Evolutionary conservation across 2,797 vertebrate species (phyloP).

Genomic region (Acridotheres tristis): DNA sequence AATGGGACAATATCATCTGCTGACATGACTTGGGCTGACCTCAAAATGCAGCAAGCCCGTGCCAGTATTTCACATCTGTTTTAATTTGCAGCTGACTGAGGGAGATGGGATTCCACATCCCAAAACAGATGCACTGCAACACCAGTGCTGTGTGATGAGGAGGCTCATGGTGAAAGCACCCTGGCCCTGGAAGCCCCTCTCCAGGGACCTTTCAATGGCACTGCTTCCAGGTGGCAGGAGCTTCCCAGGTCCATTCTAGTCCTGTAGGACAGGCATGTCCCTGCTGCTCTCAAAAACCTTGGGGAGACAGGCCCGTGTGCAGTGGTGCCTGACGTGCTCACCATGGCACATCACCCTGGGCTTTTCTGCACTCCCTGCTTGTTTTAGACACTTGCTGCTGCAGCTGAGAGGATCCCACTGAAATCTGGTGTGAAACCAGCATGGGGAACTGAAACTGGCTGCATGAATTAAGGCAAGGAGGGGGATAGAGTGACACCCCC

Average conservation of each 20-base stretch:
- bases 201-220: neutral
- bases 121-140: neutral
- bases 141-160: neutral
- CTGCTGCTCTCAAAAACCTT: neutral
- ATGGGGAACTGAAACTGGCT: conserved; percentile 32
- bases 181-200: conserved; percentile 9
- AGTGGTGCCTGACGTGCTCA: neutral
- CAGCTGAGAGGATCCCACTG: conserved; percentile 1
- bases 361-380: neutral
- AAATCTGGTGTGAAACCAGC: conserved; percentile 30
- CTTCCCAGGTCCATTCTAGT: neutral
- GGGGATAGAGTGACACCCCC: neutral
- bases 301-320: neutral
- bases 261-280: neutral
- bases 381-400: conserved; percentile 37
- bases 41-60: neutral
- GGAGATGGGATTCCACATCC: neutral
- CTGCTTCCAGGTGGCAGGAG: neutral
- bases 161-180: conserved; percentile 1
- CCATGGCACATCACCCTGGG: neutral
- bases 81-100: neutral
- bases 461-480: conserved; percentile 42
- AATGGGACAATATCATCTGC: neutral
- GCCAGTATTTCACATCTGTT: neutral
- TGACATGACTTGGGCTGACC: conserved; percentile 33